These are phyloP conservation scores for Lacanobia oleracea DNA, from an alignment of 2,888 invertebrate genomes.

Conservation along the genomic window DNA sequence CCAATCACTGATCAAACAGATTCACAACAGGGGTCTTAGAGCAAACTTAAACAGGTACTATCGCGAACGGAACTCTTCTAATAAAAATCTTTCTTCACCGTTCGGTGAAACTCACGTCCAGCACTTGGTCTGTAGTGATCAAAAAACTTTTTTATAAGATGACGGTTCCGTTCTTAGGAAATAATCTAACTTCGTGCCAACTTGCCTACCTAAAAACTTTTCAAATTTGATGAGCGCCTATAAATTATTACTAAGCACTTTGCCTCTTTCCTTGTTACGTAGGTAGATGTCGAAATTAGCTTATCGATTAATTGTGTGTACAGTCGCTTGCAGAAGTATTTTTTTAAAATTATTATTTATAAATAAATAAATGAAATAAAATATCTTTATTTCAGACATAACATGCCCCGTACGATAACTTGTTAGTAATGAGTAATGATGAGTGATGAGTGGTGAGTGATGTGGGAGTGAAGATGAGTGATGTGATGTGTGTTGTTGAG, in stretches of 20 bases:
- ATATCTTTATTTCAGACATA: too few relatives aligned
- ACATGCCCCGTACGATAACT: too few relatives aligned
- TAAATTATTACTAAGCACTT: constrained; percentile 56
- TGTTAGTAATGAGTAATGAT: too few relatives aligned
- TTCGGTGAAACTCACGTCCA: constrained; percentile 39
- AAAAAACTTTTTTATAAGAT: constrained; percentile 60
- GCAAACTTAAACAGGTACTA: constrained; percentile 15
- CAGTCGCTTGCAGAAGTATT: constrained; percentile 4
- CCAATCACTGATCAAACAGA: constrained; percentile 8
- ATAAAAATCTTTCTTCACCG: constrained; percentile 22
- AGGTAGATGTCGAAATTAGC: constrained; percentile 38
- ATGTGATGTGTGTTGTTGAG: too few relatives aligned
- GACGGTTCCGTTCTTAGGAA: constrained; percentile 55
- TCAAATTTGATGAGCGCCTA: constrained; percentile 62
- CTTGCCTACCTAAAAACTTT: constrained; percentile 58
- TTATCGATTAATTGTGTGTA: constrained; percentile 49
- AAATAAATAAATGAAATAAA: too few relatives aligned
- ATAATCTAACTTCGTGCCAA: constrained; percentile 66
- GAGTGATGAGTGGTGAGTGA: too few relatives aligned
- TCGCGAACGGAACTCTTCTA: constrained; percentile 7
- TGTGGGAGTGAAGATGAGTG: too few relatives aligned
- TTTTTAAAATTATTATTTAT: background rate
- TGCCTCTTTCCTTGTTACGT: constrained; percentile 28
- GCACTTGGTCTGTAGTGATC: constrained; percentile 41
- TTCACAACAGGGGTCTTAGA: background rate